Evolutionary conservation across 2,113 vertebrate genomes (phyloP).

Genomic region (Diadophis punctatus): DNA sequence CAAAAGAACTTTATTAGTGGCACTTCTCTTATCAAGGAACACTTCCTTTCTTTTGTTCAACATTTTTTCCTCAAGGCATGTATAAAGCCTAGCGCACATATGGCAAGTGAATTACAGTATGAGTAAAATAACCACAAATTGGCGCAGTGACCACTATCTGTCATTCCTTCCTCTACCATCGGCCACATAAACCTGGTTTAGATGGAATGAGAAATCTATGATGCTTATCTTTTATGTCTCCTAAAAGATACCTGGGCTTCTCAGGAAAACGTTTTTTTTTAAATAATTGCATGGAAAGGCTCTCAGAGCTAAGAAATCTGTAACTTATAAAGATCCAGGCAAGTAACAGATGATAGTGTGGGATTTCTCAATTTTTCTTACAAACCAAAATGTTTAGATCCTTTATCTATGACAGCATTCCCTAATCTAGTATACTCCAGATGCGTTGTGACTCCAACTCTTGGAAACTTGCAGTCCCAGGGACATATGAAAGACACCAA

Average conservation of each 20-base stretch:
- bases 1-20: conserved; percentile 1
- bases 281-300: not conserved
- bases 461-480: not conserved
- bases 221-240: conserved; percentile 15
- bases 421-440: not conserved
- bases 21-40: not conserved
- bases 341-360: conserved; percentile 13
- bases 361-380: not conserved
- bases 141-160: not conserved
- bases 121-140: not conserved
- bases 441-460: not conserved
- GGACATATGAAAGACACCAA: not conserved
- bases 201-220: not conserved
- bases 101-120: not conserved
- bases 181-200: not conserved
- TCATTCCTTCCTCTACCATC: not conserved
- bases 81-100: not conserved
- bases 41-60: not conserved
- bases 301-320: not conserved
- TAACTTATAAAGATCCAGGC: conserved; percentile 22
- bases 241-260: conserved; percentile 16
- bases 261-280: not conserved
- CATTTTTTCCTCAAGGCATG: not conserved
- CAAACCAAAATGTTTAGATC: not conserved
- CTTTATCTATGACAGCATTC: not conserved